Base-by-base conservation (phyloP, 1,140 invertebrate genomes). In the Portunus trituberculatus region DNA sequence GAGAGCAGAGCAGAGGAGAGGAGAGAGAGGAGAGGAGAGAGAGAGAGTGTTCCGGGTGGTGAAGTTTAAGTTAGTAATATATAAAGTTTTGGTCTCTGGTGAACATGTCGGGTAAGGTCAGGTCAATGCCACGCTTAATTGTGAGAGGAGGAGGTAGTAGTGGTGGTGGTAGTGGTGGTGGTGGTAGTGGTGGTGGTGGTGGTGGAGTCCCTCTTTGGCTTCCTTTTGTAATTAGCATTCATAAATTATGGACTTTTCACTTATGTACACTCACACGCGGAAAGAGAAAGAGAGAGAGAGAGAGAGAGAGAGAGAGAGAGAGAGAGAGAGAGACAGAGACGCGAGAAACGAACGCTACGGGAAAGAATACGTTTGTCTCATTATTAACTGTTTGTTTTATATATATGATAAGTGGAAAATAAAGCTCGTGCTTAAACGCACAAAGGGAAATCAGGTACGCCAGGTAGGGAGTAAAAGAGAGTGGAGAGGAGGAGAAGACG, bases 201-300 rank as follows among this genome's bases (percentile, higher is more conserved):
- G 39, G 39, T 2, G 39, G 29, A 14, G 93, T 28, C 86, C 46
- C 86, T 31, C 32, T 25, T 32, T 48, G 87, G 59, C 52, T 94
- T 94, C 59, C 59, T 94, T 94, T 94, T 94, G 46, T 94, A 94
- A 94, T 94, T 94, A 89, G 48, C 76, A 89, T 89, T 90, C 93
- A 94, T 89, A 94, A 94, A 89, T 88, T 94, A 94, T 76, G 48
- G 87, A 59, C n/a, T 67, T 94, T 84, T 59, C 93, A 88, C 25
- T 89, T 89, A 46, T 3, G 20, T 45, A 48, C 92, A 52, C 48
- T 93, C 92, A 87, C 25, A 28, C 83, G 48, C 59, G 59, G 29
- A 45, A 59, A 88, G 86, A 88, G 28, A 88, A 3, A 88, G 1
- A 88, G 6, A 39, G 39, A 39, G 39, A 39, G 39, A 39, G 39